These are phyloP conservation scores for Eupithecia centaureata DNA, from an alignment of 2,888 invertebrate genomes.

Conservation along the genomic window DNA sequence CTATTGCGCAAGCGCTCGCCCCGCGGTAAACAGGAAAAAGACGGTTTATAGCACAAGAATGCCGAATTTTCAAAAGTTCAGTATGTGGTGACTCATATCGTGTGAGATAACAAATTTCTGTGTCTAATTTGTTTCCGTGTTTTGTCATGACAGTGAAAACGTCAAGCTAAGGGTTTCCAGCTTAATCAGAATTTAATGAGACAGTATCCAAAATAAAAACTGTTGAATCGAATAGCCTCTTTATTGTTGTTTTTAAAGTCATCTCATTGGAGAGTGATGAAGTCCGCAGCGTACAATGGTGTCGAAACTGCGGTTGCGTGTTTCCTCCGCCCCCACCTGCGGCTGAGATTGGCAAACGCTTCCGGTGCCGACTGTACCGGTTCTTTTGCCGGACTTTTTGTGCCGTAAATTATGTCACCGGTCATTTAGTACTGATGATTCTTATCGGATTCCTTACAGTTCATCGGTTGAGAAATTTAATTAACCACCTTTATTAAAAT, in stretches of 20 bases:
- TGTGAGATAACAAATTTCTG: neutral
- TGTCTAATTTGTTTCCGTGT: neutral
- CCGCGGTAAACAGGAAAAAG: conserved; percentile 58
- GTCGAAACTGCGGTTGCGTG: conserved; percentile 49
- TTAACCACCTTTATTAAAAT: neutral
- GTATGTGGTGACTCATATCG: conserved; percentile 24
- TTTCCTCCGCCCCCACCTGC: conserved; percentile 59
- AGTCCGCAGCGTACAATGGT: conserved; percentile 38
- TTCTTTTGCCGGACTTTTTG: conserved; percentile 57
- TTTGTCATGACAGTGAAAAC: neutral
- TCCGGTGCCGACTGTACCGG: conserved; percentile 71
- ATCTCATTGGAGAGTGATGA: conserved; percentile 23
- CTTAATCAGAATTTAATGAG: neutral
- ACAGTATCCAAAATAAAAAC: conserved; percentile 9
- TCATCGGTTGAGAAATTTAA: neutral
- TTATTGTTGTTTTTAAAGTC: conserved; percentile 27
- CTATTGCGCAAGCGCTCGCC: conserved; percentile 52
- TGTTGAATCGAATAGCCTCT: neutral
- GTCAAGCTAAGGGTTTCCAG: neutral
- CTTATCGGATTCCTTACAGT: neutral
- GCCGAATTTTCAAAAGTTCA: conserved; percentile 43
- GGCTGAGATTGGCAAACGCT: conserved; percentile 67
- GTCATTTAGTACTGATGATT: conserved; percentile 32
- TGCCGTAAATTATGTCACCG: conserved; percentile 61
- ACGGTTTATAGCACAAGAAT: conserved; percentile 37